phyloP scores from a whole-genome alignment of 2,113 vertebrate species.

The Hemichromis elongatus region DNA sequence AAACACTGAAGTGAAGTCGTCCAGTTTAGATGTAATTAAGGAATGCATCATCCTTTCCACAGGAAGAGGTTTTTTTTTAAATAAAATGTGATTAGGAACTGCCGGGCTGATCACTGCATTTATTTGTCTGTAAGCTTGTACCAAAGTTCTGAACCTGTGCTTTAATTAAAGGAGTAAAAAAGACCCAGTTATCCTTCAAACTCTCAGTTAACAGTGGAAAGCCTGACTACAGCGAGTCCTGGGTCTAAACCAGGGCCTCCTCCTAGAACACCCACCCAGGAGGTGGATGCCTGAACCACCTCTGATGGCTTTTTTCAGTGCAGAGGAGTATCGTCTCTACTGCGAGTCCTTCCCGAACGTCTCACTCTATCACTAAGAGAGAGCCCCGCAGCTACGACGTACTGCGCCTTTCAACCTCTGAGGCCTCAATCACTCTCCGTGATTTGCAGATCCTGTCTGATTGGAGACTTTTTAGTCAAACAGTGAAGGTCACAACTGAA shows the following conservation, averaged over 20 bases:
- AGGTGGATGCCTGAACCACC: fast-evolving
- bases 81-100: not conserved
- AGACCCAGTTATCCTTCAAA: not conserved
- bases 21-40: not conserved
- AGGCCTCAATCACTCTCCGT: fast-evolving
- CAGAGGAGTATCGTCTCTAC: fast-evolving
- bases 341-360: not conserved
- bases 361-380: not conserved
- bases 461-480: not conserved
- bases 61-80: not conserved
- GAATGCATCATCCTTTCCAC: not conserved
- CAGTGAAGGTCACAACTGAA: not conserved
- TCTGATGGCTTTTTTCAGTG: fast-evolving
- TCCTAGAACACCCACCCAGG: not conserved
- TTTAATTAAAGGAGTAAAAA: not conserved
- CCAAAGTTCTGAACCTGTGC: not conserved
- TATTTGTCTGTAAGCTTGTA: not conserved
- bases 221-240: not conserved
- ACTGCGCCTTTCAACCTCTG: fast-evolving
- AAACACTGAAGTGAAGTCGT: not conserved
- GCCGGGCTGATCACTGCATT: not conserved
- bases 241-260: not conserved
- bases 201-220: not conserved
- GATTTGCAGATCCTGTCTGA: not conserved
- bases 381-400: not conserved